Evolutionary conservation across 2,888 invertebrate species (phyloP).

Genomic region (Lingula anatina): DNA sequence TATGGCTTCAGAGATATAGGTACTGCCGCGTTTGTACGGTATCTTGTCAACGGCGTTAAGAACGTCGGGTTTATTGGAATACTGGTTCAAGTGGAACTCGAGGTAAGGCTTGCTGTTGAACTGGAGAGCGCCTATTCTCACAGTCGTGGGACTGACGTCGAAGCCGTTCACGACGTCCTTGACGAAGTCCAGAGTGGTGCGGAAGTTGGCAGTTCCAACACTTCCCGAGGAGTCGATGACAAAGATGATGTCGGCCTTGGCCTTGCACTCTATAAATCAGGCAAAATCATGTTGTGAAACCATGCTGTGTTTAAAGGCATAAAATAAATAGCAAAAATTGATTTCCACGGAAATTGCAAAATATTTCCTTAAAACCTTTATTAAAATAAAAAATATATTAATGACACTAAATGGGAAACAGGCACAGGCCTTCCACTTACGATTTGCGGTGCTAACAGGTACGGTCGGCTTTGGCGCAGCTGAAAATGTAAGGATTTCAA

Average conservation of each 20-base stretch:
- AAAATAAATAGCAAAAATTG: too few species aligned
- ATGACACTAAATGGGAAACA: too few species aligned
- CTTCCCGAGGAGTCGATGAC: constrained; percentile 32
- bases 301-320: too few species aligned
- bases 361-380: too few species aligned
- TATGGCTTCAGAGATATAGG: not conserved
- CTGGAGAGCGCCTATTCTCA: constrained; percentile 27
- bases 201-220: constrained; percentile 26
- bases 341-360: too few species aligned
- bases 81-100: not conserved
- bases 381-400: too few species aligned
- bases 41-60: not conserved
- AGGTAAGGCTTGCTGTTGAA: constrained; percentile 14
- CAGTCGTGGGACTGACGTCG: constrained; percentile 22
- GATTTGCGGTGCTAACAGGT: too few species aligned
- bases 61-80: not conserved
- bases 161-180: constrained; percentile 23
- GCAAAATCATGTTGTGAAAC: too few species aligned
- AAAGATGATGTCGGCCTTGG: constrained; percentile 29
- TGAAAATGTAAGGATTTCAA: too few species aligned
- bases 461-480: too few species aligned
- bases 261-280: not conserved
- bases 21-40: not conserved
- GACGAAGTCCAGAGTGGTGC: constrained; percentile 29
- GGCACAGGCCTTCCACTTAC: too few species aligned